phyloP scores from a whole-genome alignment of 1,140 invertebrate species.

The Drosophila tropicalis region DNA sequence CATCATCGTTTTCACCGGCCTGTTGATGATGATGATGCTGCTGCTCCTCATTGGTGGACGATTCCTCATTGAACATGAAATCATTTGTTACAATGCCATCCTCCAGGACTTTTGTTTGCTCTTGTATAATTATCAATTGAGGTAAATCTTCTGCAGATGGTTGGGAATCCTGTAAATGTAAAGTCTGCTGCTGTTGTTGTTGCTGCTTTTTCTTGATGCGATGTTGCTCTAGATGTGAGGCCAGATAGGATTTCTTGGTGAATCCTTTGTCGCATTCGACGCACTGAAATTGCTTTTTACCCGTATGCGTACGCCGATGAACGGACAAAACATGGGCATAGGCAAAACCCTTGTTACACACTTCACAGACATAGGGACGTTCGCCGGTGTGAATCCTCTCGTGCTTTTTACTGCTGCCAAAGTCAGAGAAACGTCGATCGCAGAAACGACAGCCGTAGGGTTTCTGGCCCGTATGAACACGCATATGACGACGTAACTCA shows the following conservation, averaged over 20 bases:
- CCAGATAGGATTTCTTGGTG: slow-evolving; percentile 77
- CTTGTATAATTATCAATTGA: slow-evolving; percentile 10
- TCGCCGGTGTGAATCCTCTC: slow-evolving; percentile 91
- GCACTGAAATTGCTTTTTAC: slow-evolving; percentile 86
- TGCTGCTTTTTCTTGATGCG: background rate
- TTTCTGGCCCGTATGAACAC: slow-evolving; percentile 79
- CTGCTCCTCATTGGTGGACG: slow-evolving; percentile 21
- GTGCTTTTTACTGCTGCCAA: slow-evolving; percentile 86
- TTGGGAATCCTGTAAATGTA: background rate
- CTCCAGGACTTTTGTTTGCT: slow-evolving; percentile 62
- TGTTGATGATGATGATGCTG: background rate
- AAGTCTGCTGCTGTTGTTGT: background rate
- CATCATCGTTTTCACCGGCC: slow-evolving; percentile 16
- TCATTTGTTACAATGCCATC: slow-evolving; percentile 75
- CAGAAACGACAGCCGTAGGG: slow-evolving; percentile 89
- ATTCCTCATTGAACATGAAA: slow-evolving; percentile 70
- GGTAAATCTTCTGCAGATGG: background rate
- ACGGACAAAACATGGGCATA: slow-evolving; percentile 86
- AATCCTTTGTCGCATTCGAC: slow-evolving; percentile 76
- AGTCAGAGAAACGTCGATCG: slow-evolving; percentile 88
- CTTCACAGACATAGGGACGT: slow-evolving; percentile 88
- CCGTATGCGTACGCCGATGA: slow-evolving; percentile 87
- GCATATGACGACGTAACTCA: slow-evolving; percentile 79
- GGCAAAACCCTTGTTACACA: slow-evolving; percentile 89
- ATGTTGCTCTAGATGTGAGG: slow-evolving; percentile 75